Conservation (phyloP, 2,797 vertebrate species). For the Argyrosomus regius region DNA sequence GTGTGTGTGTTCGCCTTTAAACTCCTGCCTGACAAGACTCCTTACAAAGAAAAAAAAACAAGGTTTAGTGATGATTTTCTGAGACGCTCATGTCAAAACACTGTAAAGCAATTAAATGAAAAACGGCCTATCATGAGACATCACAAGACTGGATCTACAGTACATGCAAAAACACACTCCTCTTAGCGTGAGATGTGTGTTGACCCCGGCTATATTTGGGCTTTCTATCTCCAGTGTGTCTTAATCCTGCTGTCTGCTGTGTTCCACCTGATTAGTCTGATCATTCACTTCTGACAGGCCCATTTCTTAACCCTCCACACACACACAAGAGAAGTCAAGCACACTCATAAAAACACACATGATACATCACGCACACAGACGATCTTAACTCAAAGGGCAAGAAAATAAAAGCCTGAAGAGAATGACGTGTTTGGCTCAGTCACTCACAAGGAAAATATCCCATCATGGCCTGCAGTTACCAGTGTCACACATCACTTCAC, state of each 20-base stretch:
- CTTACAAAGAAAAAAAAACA: slow-evolving; percentile 26
- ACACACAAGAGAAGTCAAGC: background rate
- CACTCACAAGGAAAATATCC: slow-evolving; percentile 73
- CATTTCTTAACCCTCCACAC: slow-evolving; percentile 57
- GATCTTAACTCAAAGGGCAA: slow-evolving; percentile 47
- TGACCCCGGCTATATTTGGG: slow-evolving; percentile 68
- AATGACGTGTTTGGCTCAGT: slow-evolving; percentile 49
- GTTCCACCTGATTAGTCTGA: slow-evolving; percentile 79
- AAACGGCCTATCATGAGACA: slow-evolving; percentile 41
- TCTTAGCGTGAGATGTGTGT: slow-evolving; percentile 37
- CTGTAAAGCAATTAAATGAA: slow-evolving; percentile 35
- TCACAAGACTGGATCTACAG: slow-evolving; percentile 41
- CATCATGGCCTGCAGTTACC: slow-evolving; percentile 67
- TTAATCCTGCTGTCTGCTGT: slow-evolving; percentile 75
- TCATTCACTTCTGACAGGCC: slow-evolving; percentile 80
- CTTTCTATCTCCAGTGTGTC: slow-evolving; percentile 63
- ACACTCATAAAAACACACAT: slow-evolving; percentile 30
- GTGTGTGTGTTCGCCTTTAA: slow-evolving; percentile 3
- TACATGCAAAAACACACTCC: slow-evolving; percentile 22
- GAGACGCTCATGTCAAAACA: slow-evolving; percentile 32
- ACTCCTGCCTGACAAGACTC: slow-evolving; percentile 22
- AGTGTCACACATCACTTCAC: slow-evolving; percentile 66
- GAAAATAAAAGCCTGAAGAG: slow-evolving; percentile 50
- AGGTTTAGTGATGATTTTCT: slow-evolving; percentile 27
- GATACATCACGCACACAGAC: slow-evolving; percentile 31